Percentiles rank a stretch among this genome's conserved stretches.
Evolutionary conservation across 1,140 invertebrate genomes (phyloP).

Genomic region (Drosophila ananassae): DNA sequence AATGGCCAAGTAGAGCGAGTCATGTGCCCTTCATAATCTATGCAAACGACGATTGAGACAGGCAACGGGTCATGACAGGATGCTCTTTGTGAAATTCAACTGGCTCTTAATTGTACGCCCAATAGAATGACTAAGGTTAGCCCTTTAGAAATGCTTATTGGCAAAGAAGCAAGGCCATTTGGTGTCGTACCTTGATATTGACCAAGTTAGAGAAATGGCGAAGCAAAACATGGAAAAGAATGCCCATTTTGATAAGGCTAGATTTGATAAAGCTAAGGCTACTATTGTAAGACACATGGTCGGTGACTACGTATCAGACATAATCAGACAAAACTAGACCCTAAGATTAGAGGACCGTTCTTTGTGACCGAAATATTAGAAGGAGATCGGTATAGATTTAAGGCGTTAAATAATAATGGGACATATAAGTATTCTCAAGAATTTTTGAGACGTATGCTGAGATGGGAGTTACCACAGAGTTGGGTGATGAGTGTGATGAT

Average conservation of each 20-base stretch:
- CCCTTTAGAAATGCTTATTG: constrained; percentile 40
- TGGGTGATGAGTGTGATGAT: not conserved
- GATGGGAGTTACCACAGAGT: not conserved
- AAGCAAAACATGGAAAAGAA: constrained; percentile 14
- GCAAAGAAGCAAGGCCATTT: constrained; percentile 21
- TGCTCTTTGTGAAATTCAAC: constrained; percentile 25
- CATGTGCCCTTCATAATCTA: constrained; percentile 39
- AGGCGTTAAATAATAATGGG: constrained; percentile 1
- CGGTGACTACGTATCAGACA: not conserved
- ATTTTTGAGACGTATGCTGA: too few relatives aligned
- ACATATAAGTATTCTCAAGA: constrained; percentile 4
- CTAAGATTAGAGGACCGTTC: too few relatives aligned
- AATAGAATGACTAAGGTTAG: not conserved
- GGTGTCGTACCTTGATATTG: constrained; percentile 9
- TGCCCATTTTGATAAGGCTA: not conserved
- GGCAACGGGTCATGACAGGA: constrained; percentile 7
- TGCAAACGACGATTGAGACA: constrained; percentile 38
- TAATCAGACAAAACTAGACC: too few relatives aligned
- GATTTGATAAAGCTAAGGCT: constrained; percentile 16
- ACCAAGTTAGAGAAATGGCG: constrained; percentile 1
- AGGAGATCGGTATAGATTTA: not conserved
- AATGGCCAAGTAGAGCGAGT: constrained; percentile 6
- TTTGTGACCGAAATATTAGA: too few relatives aligned
- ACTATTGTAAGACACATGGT: too few relatives aligned
- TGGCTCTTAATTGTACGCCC: constrained; percentile 42